Conservation (phyloP, 2,797 vertebrate species). For the Falco rusticolus region DNA sequence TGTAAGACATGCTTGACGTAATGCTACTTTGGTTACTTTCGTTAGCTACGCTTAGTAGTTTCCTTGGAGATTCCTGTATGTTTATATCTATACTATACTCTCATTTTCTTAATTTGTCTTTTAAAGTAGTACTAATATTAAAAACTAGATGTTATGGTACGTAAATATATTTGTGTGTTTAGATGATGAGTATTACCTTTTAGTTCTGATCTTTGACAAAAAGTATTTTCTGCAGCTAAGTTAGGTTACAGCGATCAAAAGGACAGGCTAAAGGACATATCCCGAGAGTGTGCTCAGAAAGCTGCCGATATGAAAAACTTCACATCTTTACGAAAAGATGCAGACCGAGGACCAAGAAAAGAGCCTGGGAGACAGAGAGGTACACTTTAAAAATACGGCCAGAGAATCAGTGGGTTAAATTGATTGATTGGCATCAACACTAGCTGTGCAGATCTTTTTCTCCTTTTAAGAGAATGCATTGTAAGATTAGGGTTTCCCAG, state of each 20-base stretch:
- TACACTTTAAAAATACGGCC: background rate
- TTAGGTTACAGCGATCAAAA: conserved; percentile 80
- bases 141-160: background rate
- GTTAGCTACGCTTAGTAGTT: background rate
- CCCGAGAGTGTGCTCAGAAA: conserved; percentile 87
- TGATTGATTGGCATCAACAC: background rate
- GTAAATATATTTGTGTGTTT: background rate
- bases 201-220: background rate
- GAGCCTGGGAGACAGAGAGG: conserved; percentile 78
- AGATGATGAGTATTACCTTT: background rate
- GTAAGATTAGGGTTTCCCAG: background rate
- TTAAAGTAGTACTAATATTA: background rate
- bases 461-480: background rate
- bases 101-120: background rate
- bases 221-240: conserved; percentile 81
- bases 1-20: background rate
- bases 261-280: conserved; percentile 85
- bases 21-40: background rate
- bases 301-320: conserved; percentile 83
- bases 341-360: conserved; percentile 80
- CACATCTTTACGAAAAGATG: conserved; percentile 81
- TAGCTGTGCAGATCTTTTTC: background rate
- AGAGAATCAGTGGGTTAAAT: background rate
- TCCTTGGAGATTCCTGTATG: background rate
- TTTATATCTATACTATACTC: background rate